Percentiles rank a stretch among this genome's conserved stretches.
phyloP scores from a whole-genome alignment of 2,113 vertebrate species.

The Anguilla rostrata region DNA sequence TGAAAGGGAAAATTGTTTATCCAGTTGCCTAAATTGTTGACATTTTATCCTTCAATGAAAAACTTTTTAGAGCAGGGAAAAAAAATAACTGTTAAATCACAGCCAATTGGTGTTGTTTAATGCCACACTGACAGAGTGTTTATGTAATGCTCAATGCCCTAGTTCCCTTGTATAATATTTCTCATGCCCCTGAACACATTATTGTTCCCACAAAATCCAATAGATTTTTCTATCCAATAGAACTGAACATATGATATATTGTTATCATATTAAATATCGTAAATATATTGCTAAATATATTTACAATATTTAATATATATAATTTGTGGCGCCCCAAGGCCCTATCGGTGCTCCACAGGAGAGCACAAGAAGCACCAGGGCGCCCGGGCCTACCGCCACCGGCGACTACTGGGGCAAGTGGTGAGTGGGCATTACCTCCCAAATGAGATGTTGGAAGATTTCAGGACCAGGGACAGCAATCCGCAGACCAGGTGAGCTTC shows the following conservation, averaged over 20 bases:
- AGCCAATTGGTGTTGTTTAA: constrained; percentile 40
- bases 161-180: constrained; percentile 36
- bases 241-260: constrained; percentile 15
- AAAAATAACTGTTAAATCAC: constrained; percentile 46
- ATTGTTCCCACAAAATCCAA: background rate
- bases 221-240: background rate
- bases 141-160: constrained; percentile 46
- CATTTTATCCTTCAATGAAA: constrained; percentile 44
- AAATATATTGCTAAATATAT: background rate
- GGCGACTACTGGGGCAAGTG: no score
- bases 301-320: no score
- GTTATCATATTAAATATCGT: background rate
- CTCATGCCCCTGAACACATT: constrained; percentile 30
- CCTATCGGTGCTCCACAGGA: no score
- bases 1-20: constrained; percentile 54
- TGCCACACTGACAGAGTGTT: constrained; percentile 34
- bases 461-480: no score
- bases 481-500: no score
- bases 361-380: no score
- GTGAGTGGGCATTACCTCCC: no score
- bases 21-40: constrained; percentile 57
- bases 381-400: no score
- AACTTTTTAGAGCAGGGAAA: constrained; percentile 39
- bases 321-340: no score
- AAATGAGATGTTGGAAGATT: no score